Evolutionary conservation across 2,797 vertebrate genomes (phyloP), one percentile per base, ranked within the genome.

Genomic region (Coreius guichenoti): DNA sequence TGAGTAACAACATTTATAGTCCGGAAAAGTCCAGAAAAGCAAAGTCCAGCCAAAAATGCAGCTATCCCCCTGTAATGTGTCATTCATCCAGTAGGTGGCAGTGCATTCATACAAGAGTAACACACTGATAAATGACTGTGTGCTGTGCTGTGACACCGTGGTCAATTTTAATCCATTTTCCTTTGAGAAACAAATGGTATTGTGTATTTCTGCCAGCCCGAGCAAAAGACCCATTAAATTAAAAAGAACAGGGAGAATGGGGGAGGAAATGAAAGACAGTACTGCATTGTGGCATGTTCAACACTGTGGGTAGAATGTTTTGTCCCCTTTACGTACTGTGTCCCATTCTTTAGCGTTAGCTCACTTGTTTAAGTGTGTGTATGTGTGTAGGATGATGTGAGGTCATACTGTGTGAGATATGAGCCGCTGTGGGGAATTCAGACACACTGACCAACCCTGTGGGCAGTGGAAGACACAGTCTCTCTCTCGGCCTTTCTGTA

Each of bases 401-500:
- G 88, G 82, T 86, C 88, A 89, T 88, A 74, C 77, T 81, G 58
- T 81, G 73, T 81, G 78, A 81, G 69, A 86, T 81, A 85, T 87
- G 81, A 80, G 85, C 80, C 58, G 36, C 31, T 85, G 31, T 58
- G 67, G 77, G 83, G 82, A 84, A 81, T 85, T 88, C 84, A 87
- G 70, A 85, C 43, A 45, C 63, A 68, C 70, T 79, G 84, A 86
- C 74, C 84, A 86, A 56, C 47, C 78, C 82, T 83, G 83, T 89
- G 83, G 86, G 86, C 80, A 89, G 81, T 83, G 58, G 43, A 81
- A 39, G 75, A 73, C 68, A 67, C 39, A n/a, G 17, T 83, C 63
- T 87, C 80, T 75, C 82, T 75, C 49, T 86, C 69, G 26, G 43
- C 29, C n/a, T 29, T 31, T 84, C 61, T 68, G 47, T 70, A 51